A percentile compares a stretch with the other conserved stretches of the same genome.
phyloP scores from a whole-genome alignment of 1,140 invertebrate genomes.

The Polyergus mexicanus region DNA sequence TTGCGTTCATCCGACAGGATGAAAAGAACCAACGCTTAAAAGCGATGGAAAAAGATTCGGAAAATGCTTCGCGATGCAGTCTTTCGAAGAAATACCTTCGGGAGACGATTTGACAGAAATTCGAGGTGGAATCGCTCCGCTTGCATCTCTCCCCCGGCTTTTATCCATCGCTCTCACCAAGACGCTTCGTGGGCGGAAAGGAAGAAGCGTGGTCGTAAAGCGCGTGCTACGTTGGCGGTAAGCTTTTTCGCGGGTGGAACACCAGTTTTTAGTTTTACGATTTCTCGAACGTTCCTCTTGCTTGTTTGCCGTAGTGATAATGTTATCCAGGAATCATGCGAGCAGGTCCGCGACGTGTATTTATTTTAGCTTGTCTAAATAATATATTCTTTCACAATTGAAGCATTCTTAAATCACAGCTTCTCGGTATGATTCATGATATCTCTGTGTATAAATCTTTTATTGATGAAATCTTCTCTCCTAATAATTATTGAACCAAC shows the following conservation, averaged over 20 bases:
- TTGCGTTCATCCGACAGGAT: background rate
- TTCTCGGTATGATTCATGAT: background rate
- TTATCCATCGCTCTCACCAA: background rate
- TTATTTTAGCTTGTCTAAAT: slow-evolving; percentile 22
- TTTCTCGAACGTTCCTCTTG: slow-evolving; percentile 19
- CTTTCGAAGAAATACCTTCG: background rate
- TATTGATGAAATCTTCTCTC: background rate
- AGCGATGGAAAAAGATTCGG: no score
- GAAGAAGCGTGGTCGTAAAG: slow-evolving; percentile 59
- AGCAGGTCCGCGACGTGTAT: slow-evolving; percentile 1
- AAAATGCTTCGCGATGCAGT: background rate
- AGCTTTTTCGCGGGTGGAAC: slow-evolving; percentile 45
- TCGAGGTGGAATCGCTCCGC: slow-evolving; percentile 39
- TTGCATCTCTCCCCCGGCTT: slow-evolving; percentile 47
- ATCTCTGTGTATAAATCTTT: background rate
- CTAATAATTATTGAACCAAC: background rate
- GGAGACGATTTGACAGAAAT: slow-evolving; percentile 45
- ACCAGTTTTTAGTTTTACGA: slow-evolving; percentile 60
- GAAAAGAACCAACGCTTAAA: background rate
- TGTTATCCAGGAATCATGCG: background rate
- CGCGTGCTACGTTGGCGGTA: slow-evolving; percentile 31
- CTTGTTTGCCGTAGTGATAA: slow-evolving; percentile 37
- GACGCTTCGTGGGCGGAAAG: slow-evolving; percentile 51
- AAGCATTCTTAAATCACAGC: background rate
- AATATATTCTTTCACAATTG: slow-evolving; percentile 14